Percentiles rank a stretch among this genome's conserved stretches.
These are phyloP conservation scores for Chloroceryle amazona DNA, from an alignment of 2,797 vertebrate species.

Conservation along the genomic window DNA sequence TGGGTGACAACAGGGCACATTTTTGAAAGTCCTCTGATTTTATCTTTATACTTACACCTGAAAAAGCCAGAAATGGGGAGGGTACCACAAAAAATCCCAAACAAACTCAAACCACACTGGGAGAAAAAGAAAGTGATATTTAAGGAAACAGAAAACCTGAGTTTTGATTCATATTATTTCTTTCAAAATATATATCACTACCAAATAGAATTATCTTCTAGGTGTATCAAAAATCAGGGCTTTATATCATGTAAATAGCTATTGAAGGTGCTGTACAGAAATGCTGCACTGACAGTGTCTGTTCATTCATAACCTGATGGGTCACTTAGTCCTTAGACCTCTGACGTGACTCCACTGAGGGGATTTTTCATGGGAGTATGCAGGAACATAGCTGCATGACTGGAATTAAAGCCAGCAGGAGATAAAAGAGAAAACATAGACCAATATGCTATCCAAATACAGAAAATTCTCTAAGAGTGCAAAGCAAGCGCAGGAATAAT, in stretches of 20 bases:
- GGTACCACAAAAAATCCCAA: neutral
- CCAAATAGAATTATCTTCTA: neutral
- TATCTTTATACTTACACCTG: neutral
- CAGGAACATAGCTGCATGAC: neutral
- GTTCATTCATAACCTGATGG: neutral
- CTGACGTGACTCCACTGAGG: neutral
- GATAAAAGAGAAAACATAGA: neutral
- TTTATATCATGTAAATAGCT: neutral
- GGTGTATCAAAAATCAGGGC: neutral
- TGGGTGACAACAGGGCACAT: neutral
- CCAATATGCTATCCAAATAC: neutral
- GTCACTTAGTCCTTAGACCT: neutral
- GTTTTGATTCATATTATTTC: neutral
- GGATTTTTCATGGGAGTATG: neutral
- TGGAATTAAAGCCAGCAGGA: neutral
- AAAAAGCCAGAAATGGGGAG: neutral
- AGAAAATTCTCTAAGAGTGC: neutral
- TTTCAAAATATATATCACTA: neutral
- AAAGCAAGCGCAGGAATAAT: slow-evolving; percentile 7
- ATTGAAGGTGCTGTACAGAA: neutral
- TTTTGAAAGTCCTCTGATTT: neutral
- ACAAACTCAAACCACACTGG: neutral
- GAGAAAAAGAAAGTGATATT: neutral
- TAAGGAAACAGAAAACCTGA: neutral
- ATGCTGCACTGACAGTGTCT: neutral